Evolutionary conservation across 1,140 invertebrate genomes (phyloP).

Genomic region (Phymorhynchus buccinoides): DNA sequence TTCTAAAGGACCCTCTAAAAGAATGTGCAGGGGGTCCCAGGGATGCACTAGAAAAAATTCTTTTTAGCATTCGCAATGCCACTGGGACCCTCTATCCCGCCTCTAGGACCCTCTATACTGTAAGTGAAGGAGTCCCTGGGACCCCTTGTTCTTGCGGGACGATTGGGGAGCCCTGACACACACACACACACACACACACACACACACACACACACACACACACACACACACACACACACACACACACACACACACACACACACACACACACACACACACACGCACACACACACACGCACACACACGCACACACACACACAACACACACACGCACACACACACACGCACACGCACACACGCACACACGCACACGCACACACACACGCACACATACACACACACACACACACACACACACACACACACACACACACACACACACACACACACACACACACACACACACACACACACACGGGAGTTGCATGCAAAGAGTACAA

Average conservation of each 20-base stretch:
- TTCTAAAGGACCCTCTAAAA: too few relatives aligned
- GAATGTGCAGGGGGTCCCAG: too few relatives aligned
- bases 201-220: neutral
- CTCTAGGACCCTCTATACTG: too few relatives aligned
- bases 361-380: neutral
- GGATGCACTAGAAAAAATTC: too few relatives aligned
- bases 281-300: too few relatives aligned
- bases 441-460: neutral
- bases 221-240: neutral
- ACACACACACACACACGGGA: neutral
- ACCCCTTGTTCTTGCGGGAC: too few relatives aligned
- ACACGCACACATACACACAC: neutral
- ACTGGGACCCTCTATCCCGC: too few relatives aligned
- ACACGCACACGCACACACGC: constrained; percentile 4
- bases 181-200: neutral
- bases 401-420: neutral
- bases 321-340: neutral
- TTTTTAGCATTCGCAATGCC: too few relatives aligned
- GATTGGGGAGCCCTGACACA: neutral
- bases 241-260: too few relatives aligned
- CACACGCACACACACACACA: constrained; percentile 9
- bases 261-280: too few relatives aligned
- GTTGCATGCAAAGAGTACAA: too few relatives aligned
- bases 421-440: neutral
- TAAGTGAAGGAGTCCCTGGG: too few relatives aligned